These are phyloP conservation scores for Amazonetta brasiliensis DNA, from an alignment of 2,797 vertebrate species.

Conservation along the genomic window DNA sequence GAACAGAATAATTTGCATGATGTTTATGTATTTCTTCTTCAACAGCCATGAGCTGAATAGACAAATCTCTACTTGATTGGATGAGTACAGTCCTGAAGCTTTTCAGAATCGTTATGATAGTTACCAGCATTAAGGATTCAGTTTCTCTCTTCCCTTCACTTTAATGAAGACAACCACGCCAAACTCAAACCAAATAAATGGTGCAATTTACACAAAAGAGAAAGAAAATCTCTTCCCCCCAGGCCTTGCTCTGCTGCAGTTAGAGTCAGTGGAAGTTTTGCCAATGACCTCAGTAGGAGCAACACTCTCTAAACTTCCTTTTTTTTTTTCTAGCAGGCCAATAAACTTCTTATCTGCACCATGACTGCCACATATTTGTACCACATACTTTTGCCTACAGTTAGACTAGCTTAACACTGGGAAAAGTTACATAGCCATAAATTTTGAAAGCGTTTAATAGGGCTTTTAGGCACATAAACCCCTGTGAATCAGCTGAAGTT, in stretches of 20 bases:
- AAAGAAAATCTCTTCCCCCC: neutral
- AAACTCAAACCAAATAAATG: neutral
- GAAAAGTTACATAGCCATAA: neutral
- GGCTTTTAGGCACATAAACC: neutral
- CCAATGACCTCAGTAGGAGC: neutral
- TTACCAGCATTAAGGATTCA: neutral
- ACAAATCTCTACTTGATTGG: neutral
- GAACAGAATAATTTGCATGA: neutral
- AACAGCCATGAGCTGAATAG: neutral
- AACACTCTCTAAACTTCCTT: neutral
- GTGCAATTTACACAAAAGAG: neutral
- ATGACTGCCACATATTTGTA: neutral
- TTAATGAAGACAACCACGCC: neutral
- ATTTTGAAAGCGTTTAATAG: slow-evolving; percentile 15
- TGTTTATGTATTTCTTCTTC: neutral
- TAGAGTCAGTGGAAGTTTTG: neutral
- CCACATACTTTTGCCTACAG: neutral
- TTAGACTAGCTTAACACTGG: neutral
- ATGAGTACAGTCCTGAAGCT: neutral
- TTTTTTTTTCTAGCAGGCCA: neutral
- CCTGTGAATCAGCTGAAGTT: neutral
- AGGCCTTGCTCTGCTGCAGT: neutral
- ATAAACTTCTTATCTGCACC: neutral
- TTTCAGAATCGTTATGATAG: neutral
- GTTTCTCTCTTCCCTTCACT: neutral